Conservation (phyloP, 2,888 invertebrate species). For the Hirudinaria manillensis region DNA sequence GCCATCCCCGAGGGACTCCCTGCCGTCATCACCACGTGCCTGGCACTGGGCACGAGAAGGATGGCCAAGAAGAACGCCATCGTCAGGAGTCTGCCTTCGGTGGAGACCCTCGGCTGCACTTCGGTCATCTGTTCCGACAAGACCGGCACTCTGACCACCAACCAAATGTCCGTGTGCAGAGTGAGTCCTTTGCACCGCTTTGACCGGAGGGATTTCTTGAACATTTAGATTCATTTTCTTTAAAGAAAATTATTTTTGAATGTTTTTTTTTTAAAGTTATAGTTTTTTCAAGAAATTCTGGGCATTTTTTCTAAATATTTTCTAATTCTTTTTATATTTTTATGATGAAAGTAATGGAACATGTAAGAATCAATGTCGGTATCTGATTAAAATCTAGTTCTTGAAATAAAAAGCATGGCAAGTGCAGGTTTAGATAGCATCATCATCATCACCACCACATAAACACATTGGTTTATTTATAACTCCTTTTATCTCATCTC, state of each 20-base stretch:
- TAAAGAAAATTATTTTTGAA: not conserved
- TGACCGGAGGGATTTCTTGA: no score
- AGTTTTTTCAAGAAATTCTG: no score
- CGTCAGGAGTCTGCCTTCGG: slow-evolving; percentile 69
- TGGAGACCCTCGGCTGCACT: slow-evolving; percentile 98
- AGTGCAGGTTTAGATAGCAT: no score
- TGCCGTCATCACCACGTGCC: slow-evolving; percentile 92
- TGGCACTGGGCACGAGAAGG: slow-evolving; percentile 85
- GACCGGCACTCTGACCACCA: slow-evolving; percentile 96
- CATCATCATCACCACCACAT: not conserved
- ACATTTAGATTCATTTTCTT: not conserved
- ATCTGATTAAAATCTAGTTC: no score
- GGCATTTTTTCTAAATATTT: no score
- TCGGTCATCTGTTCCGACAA: slow-evolving; percentile 99
- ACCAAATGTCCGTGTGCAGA: slow-evolving; percentile 98
- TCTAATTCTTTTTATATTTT: no score
- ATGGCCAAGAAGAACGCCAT: slow-evolving; percentile 99
- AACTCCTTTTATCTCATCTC: not conserved
- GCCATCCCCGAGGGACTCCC: slow-evolving; percentile 99
- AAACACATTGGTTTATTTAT: not conserved
- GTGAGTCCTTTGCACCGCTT: slow-evolving; percentile 45
- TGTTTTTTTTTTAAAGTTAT: not conserved
- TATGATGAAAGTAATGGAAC: no score
- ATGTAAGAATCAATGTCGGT: no score
- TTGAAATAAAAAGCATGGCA: no score